Base-by-base conservation (phyloP, 2,888 invertebrate genomes). In the Tinea pellionella region DNA sequence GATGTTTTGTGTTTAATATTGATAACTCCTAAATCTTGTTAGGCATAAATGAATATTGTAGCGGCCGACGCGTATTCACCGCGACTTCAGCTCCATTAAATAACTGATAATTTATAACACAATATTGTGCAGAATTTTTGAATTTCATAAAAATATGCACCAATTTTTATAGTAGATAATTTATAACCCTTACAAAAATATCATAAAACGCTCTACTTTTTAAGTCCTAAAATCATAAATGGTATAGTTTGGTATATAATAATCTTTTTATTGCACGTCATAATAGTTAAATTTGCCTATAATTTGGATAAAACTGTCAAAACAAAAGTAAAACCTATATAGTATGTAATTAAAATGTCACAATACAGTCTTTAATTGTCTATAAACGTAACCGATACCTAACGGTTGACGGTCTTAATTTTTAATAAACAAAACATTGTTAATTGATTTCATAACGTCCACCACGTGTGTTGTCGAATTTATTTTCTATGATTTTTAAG, bases 11-110 rank as follows among this genome's bases (percentile, higher is more conserved):
- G 61, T 61, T 57, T 57, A 30, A 61, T 61, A 61, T 61, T 56
- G 61, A 15, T 57, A 47, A 13, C 57, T 61, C 51, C 59, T 62
- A 61, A 62, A 61, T 61, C 61, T 58, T 59, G 55, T 59, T 60
- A 61, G 62, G 62, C 62, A 19, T 41, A 62, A 59, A 57, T 61
- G 60, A 37, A 30, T 47, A 30, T 24, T 24, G 24, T 2, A 24
- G 24, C 41, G 15, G 42, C 64, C 65, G 64, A 60, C 63, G 59
- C n/a, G 24, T n/a, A 7, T 7, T 16, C 19, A 6, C 11, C 18
- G 16, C 15, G 18, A 7, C 18, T 55, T 7, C n/a, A n/a, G n/a
- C n/a, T n/a, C n/a, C n/a, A n/a, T n/a, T n/a, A n/a, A n/a, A n/a
- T n/a, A n/a, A n/a, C n/a, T n/a, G n/a, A n/a, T n/a, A n/a, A n/a